Conservation (phyloP, 2,113 vertebrate genomes). For the Lamprologus sp. region DNA sequence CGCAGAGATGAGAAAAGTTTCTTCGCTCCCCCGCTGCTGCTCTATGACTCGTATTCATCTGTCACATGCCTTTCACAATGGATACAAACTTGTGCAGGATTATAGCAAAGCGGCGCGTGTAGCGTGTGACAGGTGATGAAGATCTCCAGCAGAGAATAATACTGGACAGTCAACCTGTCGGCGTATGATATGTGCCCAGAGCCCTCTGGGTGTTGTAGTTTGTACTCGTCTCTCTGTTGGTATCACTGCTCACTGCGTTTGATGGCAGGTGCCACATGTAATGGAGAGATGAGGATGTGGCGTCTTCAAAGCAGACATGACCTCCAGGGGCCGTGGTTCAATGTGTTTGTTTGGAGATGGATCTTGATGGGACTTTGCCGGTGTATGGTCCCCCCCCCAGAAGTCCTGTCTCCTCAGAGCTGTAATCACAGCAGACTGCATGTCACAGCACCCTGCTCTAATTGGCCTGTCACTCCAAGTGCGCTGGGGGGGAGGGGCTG, state of each 20-base stretch:
- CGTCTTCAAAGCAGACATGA: conserved; percentile 7
- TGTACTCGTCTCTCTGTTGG: not conserved
- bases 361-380: conserved; percentile 34
- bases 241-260: not conserved
- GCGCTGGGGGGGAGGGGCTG: conserved; percentile 40
- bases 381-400: not conserved
- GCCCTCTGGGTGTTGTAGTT: conserved; percentile 41
- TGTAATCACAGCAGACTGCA: conserved; percentile 67
- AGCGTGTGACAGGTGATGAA: conserved; percentile 13
- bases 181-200: not conserved
- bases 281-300: conserved; percentile 19
- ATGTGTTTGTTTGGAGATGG: conserved; percentile 30
- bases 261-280: conserved; percentile 44
- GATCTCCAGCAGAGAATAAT: conserved; percentile 9
- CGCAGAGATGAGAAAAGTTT: conserved; percentile 40
- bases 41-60: not conserved
- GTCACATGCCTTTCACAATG: not conserved
- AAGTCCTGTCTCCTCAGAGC: conserved; percentile 43
- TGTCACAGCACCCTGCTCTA: conserved; percentile 68
- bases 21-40: conserved; percentile 22
- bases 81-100: not conserved
- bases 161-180: conserved; percentile 1
- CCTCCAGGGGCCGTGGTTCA: conserved; percentile 28
- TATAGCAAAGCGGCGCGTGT: not conserved
- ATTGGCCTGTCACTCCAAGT: conserved; percentile 72